Evolutionary conservation across 2,888 invertebrate genomes (phyloP).

Genomic region (Drosophila anomalata): DNA sequence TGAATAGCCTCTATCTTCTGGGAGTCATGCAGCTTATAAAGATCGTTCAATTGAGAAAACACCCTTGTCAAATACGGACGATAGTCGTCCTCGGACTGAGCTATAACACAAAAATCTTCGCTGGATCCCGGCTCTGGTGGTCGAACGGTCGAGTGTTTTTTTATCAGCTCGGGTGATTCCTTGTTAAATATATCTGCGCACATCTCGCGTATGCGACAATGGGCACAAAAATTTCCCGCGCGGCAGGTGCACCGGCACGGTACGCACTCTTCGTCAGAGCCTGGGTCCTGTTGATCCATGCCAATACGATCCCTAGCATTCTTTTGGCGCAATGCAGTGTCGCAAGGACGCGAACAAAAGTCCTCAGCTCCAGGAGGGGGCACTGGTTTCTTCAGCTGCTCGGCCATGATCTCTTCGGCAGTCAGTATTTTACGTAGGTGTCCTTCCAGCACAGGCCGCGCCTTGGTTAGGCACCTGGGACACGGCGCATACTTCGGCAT

Average conservation of each 20-base stretch:
- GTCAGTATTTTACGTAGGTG: constrained; percentile 54
- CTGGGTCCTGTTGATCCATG: not conserved
- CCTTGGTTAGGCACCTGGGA: constrained; percentile 76
- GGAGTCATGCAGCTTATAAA: constrained; percentile 70
- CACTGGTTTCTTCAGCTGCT: constrained; percentile 51
- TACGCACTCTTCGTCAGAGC: constrained; percentile 13
- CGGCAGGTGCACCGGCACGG: constrained; percentile 70
- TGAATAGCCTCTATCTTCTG: constrained; percentile 4
- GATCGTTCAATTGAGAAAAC: constrained; percentile 72
- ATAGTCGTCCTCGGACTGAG: constrained; percentile 58
- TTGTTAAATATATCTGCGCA: constrained; percentile 64
- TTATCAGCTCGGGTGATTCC: not conserved
- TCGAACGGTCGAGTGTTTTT: not conserved
- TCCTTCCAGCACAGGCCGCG: constrained; percentile 57
- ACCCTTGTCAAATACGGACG: constrained; percentile 76
- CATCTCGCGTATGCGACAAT: constrained; percentile 75
- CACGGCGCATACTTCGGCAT: constrained; percentile 83
- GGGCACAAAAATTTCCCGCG: constrained; percentile 63
- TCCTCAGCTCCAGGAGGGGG: not conserved
- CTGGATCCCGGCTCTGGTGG: constrained; percentile 35
- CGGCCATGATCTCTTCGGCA: constrained; percentile 73
- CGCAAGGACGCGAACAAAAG: constrained; percentile 40
- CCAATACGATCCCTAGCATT: not conserved
- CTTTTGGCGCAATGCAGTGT: not conserved
- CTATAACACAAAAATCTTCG: constrained; percentile 61